These are phyloP conservation scores for Drosophila subsilvestris DNA, from an alignment of 2,888 invertebrate genomes.

Conservation along the genomic window DNA sequence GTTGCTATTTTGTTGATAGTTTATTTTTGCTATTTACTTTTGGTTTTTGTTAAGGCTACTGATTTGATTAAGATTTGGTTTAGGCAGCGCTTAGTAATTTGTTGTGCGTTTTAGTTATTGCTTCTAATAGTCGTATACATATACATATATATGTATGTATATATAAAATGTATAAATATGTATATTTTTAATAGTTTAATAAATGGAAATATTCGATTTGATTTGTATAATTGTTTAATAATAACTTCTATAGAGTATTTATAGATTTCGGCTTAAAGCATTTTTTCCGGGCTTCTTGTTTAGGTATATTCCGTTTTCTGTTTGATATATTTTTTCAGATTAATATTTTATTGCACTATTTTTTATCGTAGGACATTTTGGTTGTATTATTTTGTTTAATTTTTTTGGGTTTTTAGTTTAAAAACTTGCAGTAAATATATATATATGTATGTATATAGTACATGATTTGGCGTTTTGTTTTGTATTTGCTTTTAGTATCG, in stretches of 20 bases:
- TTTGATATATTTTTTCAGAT: conserved; percentile 11
- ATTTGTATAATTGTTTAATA: conserved; percentile 6
- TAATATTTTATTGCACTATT: conserved; percentile 17
- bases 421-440: conserved; percentile 7
- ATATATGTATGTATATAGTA: conserved; percentile 7
- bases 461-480: conserved; percentile 24
- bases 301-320: conserved; percentile 10
- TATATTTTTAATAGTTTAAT: conserved; percentile 10
- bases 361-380: conserved; percentile 9
- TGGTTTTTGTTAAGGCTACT: conserved; percentile 36
- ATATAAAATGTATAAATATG: conserved; percentile 1
- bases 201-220: conserved; percentile 15
- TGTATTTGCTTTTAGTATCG: conserved; percentile 13
- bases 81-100: conserved; percentile 37
- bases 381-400: conserved; percentile 3
- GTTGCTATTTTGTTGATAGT: conserved; percentile 22
- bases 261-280: conserved; percentile 21
- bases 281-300: conserved; percentile 22
- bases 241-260: conserved; percentile 1
- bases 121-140: background rate
- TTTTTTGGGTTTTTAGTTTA: conserved; percentile 36
- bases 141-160: background rate
- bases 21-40: conserved; percentile 5
- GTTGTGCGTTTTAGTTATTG: conserved; percentile 1
- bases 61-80: conserved; percentile 33